phyloP scores from a whole-genome alignment of 2,888 invertebrate genomes.

The Acanthosepion esculentum region DNA sequence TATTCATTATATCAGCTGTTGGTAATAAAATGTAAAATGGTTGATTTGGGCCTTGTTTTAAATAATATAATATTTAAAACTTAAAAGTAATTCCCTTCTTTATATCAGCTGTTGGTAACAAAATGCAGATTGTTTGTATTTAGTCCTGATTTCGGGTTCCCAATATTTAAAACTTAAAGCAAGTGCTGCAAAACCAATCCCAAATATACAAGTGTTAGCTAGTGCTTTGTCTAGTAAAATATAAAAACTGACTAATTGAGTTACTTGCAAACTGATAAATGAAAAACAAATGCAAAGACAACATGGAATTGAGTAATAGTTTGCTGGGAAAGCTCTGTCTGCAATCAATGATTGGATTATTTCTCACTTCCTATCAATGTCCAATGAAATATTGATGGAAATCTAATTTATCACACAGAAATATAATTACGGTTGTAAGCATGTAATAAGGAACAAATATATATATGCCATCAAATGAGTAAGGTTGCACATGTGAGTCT shows the following conservation, averaged over 20 bases:
- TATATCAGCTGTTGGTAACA: too few relatives aligned
- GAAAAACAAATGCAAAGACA: neutral
- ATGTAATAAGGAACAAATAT: conserved; percentile 60
- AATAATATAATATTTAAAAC: too few relatives aligned
- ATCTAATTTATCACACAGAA: conserved; percentile 38
- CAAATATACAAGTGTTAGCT: neutral
- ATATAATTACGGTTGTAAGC: neutral
- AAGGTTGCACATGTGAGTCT: neutral
- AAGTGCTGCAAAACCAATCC: too few relatives aligned
- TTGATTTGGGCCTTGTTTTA: too few relatives aligned
- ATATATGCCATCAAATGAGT: neutral
- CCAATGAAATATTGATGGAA: conserved; percentile 38
- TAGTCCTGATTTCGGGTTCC: too few relatives aligned
- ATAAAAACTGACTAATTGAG: neutral
- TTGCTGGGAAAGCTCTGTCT: neutral
- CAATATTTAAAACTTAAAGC: too few relatives aligned
- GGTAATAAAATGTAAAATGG: too few relatives aligned
- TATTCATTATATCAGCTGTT: too few relatives aligned
- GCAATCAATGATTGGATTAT: neutral
- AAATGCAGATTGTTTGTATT: too few relatives aligned
- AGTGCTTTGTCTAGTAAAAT: neutral
- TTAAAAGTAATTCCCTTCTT: too few relatives aligned
- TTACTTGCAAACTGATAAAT: neutral
- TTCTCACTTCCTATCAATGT: neutral
- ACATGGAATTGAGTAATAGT: neutral